A percentile compares a stretch with the other conserved stretches of the same genome.
Conservation (phyloP, 2,888 invertebrate genomes). For the Dendrolimus pini region DNA sequence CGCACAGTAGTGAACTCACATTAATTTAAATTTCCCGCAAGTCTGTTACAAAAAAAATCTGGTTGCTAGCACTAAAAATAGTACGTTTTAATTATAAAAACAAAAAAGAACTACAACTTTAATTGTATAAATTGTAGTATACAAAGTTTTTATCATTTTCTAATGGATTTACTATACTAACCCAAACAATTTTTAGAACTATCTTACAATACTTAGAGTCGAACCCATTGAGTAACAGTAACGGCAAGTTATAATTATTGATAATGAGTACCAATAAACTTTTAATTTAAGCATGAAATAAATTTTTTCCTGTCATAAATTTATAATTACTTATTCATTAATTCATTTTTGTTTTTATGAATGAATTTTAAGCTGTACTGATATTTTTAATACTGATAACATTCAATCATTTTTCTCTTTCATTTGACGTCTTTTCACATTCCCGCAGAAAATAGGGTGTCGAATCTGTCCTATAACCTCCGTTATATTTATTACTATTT, state of each 20-base stretch:
- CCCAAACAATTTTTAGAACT: too few relatives aligned
- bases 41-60: neutral
- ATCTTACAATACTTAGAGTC: too few relatives aligned
- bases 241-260: too few relatives aligned
- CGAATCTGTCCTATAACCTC: constrained; percentile 76
- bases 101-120: constrained; percentile 31
- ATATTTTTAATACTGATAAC: constrained; percentile 52
- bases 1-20: too few relatives aligned
- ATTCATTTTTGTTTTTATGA: constrained; percentile 21
- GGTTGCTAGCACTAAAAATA: neutral
- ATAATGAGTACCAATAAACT: too few relatives aligned
- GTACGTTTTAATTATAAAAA: too few relatives aligned
- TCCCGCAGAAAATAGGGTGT: constrained; percentile 78
- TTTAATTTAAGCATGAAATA: too few relatives aligned
- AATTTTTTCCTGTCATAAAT: too few relatives aligned
- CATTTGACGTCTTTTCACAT: constrained; percentile 70
- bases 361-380: constrained; percentile 26
- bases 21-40: constrained; percentile 18
- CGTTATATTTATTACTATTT: constrained; percentile 71
- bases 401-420: constrained; percentile 62
- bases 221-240: too few relatives aligned
- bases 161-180: too few relatives aligned
- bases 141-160: too few relatives aligned
- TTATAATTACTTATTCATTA: too few relatives aligned
- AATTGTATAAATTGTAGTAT: constrained; percentile 9